Percentiles rank a stretch among this genome's conserved stretches.
These are phyloP conservation scores for Macrosiphum euphorbiae DNA, from an alignment of 2,888 invertebrate genomes.

Conservation along the genomic window DNA sequence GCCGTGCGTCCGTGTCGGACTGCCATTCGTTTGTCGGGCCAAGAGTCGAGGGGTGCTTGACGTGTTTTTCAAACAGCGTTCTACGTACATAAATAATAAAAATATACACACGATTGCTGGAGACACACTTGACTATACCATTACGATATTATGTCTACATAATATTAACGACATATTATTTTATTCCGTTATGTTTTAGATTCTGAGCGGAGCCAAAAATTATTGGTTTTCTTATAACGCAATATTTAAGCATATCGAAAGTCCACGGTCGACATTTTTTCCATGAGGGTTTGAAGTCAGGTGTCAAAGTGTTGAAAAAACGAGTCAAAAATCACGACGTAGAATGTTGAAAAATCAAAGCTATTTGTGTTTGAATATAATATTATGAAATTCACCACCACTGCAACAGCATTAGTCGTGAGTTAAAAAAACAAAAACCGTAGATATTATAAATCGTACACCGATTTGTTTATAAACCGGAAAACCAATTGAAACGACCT, in stretches of 20 bases:
- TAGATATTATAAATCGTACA: not conserved
- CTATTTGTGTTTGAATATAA: not conserved
- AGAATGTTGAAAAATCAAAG: not conserved
- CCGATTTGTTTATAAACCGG: not conserved
- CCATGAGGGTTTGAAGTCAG: too few relatives aligned
- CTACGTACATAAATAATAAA: not conserved
- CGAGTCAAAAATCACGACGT: not conserved
- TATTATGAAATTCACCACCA: not conserved
- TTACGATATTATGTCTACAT: not conserved
- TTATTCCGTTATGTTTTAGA: not conserved
- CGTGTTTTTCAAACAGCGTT: not conserved
- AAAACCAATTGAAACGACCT: not conserved
- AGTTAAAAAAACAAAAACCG: not conserved
- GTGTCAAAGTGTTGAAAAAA: not conserved
- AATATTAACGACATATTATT: not conserved
- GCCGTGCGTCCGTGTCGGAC: not conserved
- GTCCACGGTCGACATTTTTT: not conserved
- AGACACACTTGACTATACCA: not conserved
- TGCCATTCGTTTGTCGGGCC: constrained; percentile 6
- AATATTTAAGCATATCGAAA: not conserved
- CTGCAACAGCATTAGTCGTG: not conserved
- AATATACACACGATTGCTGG: not conserved
- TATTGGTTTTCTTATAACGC: not conserved
- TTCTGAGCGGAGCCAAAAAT: not conserved
- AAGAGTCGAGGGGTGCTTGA: constrained; percentile 15